Evolutionary conservation across 2,113 vertebrate genomes (phyloP).

Genomic region (Deroptyus accipitrinus): DNA sequence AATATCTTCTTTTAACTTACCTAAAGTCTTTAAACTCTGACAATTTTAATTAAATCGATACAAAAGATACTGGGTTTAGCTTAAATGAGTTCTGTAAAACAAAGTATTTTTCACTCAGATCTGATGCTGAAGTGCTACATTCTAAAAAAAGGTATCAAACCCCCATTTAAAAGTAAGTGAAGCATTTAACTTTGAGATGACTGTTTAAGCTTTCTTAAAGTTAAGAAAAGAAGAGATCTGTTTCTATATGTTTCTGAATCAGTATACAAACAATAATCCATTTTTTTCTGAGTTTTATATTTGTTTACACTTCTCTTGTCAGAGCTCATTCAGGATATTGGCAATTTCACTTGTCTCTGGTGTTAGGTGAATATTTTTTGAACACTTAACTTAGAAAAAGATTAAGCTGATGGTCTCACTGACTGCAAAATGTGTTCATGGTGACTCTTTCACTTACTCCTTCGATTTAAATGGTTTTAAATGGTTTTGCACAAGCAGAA

Average conservation of each 20-base stretch:
- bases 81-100: background rate
- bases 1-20: background rate
- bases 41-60: background rate
- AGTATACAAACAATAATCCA: background rate
- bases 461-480: background rate
- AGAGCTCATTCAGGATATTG: background rate
- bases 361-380: background rate
- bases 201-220: background rate
- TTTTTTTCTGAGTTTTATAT: background rate
- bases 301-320: background rate
- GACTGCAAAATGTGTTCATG: background rate
- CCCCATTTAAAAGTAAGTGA: background rate
- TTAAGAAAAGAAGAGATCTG: background rate
- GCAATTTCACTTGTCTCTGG: background rate
- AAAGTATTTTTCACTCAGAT: background rate
- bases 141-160: background rate
- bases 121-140: background rate
- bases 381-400: background rate
- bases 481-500: background rate
- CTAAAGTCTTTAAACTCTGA: background rate
- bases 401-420: background rate
- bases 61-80: background rate
- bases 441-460: background rate
- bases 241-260: background rate
- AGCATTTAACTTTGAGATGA: background rate